Base-by-base conservation (phyloP, 2,113 vertebrate species). In the Corvus hawaiiensis region DNA sequence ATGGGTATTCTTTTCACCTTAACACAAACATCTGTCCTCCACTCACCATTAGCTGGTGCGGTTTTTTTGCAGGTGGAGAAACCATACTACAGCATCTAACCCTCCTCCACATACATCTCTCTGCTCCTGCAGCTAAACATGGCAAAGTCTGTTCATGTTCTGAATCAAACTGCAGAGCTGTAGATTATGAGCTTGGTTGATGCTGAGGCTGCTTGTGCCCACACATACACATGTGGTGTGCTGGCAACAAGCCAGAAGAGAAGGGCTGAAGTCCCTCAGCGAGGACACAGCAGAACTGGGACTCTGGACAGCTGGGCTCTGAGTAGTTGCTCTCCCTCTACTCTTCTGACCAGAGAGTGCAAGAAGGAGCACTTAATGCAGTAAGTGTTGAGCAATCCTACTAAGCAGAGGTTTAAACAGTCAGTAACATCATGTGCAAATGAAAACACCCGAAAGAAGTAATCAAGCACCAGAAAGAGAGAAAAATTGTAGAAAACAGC, bases 141-240 rank as follows among this genome's bases (percentile, higher is more conserved):
- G 18, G 48, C 52, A 61, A 88, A 72, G 39, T 30, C 48, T 18
- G 3, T 23, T 48, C 35, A 11, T 22, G 22, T 43, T 55, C 61
- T 11, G 16, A 77, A 64, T 16, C 48, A 20, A 91, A 48, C 48
- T 71, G 33, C 22, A 55, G 35, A 75, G 52, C 33, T 75, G 26
- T 13, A 58, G 66, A 18, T 46, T 4, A n/a, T 3, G 48, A 69
- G 56, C 33, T 11, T 33, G 39, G 44, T 5, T 71, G 52, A 58
- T 62, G 61, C 32, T 24, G 61, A 64, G 55, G 21, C 26, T 56
- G 21, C 41, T 32, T 7, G 21, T 41, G 43, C 30, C 35, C 3
- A 1, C 51, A 43, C 2, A 2, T 1, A 39, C 43, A 54, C 4
- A 4, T n/a, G 49, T 9, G 23, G 48, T 16, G 9, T 16, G 33